Conservation (phyloP, 2,888 invertebrate species). For the Stenotaenia linearis region DNA sequence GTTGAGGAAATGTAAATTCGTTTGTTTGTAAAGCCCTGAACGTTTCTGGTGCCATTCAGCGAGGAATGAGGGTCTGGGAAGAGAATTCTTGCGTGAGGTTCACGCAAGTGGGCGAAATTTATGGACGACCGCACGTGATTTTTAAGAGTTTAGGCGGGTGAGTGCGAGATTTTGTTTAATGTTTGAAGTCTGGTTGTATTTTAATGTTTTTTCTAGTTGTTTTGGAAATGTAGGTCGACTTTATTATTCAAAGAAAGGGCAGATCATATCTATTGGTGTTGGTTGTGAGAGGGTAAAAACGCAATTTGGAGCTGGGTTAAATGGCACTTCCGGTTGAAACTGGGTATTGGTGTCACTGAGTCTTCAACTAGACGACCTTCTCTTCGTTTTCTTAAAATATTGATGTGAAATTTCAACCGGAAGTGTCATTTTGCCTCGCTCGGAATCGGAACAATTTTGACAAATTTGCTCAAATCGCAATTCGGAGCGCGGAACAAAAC, state of each 20-base stretch:
- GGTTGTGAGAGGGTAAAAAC: not conserved
- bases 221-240: not conserved
- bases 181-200: not conserved
- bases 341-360: too few species aligned
- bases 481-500: too few species aligned
- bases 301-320: too few species aligned
- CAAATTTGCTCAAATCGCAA: too few species aligned
- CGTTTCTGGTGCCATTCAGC: not conserved
- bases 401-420: too few species aligned
- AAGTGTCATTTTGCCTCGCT: not conserved
- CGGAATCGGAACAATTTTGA: too few species aligned
- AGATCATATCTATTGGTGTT: not conserved
- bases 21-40: too few species aligned
- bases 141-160: not conserved
- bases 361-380: too few species aligned
- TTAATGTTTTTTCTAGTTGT: not conserved
- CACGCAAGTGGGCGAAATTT: not conserved
- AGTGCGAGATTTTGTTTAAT: not conserved
- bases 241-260: not conserved
- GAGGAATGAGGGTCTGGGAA: not conserved
- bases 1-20: too few species aligned
- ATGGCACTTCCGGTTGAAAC: too few species aligned
- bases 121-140: not conserved
- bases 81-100: not conserved
- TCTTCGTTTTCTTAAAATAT: not conserved